phyloP scores from a whole-genome alignment of 2,113 vertebrate genomes.

The Apaloderma vittatum region DNA sequence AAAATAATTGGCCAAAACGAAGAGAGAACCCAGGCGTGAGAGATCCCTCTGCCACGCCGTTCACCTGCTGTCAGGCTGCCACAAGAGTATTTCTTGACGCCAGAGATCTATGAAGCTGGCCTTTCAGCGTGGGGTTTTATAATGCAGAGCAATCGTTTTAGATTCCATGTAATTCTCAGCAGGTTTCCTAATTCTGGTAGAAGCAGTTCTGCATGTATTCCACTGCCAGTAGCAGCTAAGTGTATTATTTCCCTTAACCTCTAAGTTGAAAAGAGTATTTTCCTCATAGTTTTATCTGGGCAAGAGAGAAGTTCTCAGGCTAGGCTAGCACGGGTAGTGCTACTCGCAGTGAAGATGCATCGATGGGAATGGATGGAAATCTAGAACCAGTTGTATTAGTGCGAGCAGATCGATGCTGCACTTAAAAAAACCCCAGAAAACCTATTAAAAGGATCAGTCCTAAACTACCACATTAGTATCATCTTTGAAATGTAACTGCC shows the following conservation, averaged over 20 bases:
- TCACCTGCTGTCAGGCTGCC: neutral
- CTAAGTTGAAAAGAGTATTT: neutral
- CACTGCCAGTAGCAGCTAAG: neutral
- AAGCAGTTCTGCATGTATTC: neutral
- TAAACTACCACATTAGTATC: neutral
- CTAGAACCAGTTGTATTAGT: neutral
- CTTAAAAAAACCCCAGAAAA: neutral
- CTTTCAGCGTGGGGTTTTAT: neutral
- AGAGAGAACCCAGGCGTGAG: neutral
- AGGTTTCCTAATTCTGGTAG: neutral
- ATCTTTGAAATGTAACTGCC: neutral
- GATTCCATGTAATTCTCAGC: neutral
- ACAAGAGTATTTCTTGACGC: neutral
- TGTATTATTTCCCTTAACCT: neutral
- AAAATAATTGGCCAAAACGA: neutral
- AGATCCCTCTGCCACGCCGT: neutral
- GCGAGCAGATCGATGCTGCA: neutral
- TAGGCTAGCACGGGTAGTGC: neutral
- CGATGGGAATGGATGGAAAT: neutral
- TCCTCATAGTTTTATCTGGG: neutral
- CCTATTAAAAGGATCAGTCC: neutral
- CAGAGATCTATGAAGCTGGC: neutral
- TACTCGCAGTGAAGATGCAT: neutral
- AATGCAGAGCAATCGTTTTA: neutral
- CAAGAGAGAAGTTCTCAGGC: neutral